phyloP scores from a whole-genome alignment of 2,113 vertebrate genomes.

The Stigmatopora nigra region DNA sequence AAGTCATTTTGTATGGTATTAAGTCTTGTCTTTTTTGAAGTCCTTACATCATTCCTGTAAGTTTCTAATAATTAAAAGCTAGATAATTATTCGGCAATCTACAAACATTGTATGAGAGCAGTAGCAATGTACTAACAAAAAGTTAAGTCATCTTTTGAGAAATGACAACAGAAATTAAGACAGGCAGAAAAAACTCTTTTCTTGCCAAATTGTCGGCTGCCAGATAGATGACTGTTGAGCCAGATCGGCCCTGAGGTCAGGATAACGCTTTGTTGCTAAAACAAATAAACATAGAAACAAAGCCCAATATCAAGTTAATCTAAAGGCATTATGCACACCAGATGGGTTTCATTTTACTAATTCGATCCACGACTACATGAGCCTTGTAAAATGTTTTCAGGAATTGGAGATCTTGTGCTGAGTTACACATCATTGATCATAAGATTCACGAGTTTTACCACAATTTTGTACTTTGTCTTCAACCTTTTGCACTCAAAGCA shows the following conservation, averaged over 20 bases:
- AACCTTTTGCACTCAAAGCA: not conserved
- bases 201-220: slow-evolving; percentile 39
- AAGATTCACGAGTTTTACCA: not conserved
- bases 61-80: not conserved
- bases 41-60: slow-evolving; percentile 15
- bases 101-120: not conserved
- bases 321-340: slow-evolving; percentile 51
- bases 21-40: slow-evolving; percentile 13
- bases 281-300: slow-evolving; percentile 61
- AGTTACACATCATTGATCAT: not conserved
- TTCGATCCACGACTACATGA: slow-evolving; percentile 29
- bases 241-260: slow-evolving; percentile 45
- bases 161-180: slow-evolving; percentile 12
- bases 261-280: slow-evolving; percentile 57
- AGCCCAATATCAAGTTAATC: slow-evolving; percentile 56
- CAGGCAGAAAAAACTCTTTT: slow-evolving; percentile 11
- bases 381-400: slow-evolving; percentile 26
- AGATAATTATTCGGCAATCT: not conserved
- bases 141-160: slow-evolving; percentile 1
- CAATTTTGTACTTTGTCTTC: not conserved
- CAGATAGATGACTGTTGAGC: slow-evolving; percentile 43
- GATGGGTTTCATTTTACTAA: slow-evolving; percentile 50
- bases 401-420: slow-evolving; percentile 23
- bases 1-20: too few species aligned
- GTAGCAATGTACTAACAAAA: not conserved